These are phyloP conservation scores for Drosophila eohydei DNA, from an alignment of 2,888 invertebrate genomes.

Conservation along the genomic window DNA sequence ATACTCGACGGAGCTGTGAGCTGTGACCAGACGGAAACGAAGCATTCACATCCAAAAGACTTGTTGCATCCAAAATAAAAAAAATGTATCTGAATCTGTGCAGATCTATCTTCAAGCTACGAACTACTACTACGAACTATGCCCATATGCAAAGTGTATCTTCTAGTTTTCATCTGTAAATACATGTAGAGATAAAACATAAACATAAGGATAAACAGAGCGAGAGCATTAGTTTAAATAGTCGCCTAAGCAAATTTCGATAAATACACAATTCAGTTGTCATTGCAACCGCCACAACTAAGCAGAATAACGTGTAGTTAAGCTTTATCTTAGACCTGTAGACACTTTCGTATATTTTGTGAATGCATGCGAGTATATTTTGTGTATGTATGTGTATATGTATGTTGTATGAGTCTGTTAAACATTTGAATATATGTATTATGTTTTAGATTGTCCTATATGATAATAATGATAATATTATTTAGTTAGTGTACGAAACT, in stretches of 20 bases:
- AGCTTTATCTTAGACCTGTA: conserved; percentile 20
- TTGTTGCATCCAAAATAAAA: conserved; percentile 73
- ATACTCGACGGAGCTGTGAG: conserved; percentile 85
- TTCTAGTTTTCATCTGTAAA: conserved; percentile 70
- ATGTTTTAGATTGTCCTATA: conserved; percentile 38
- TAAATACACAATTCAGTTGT: conserved; percentile 66
- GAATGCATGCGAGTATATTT: conserved; percentile 17
- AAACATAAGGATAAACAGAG: background rate
- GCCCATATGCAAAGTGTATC: conserved; percentile 73
- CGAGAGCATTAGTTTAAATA: conserved; percentile 21
- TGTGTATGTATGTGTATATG: conserved; percentile 13
- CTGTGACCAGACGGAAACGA: conserved; percentile 39
- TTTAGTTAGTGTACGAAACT: conserved; percentile 31
- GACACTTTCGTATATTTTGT: background rate
- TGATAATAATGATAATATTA: background rate
- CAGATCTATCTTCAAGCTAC: conserved; percentile 61
- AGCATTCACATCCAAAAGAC: conserved; percentile 78
- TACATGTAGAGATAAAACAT: conserved; percentile 10
- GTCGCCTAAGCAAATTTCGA: conserved; percentile 40
- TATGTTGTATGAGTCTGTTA: conserved; percentile 36
- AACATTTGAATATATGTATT: conserved; percentile 36
- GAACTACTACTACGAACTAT: conserved; percentile 63
- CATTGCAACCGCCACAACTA: conserved; percentile 53
- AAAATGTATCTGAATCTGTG: conserved; percentile 66
- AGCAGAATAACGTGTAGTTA: conserved; percentile 32